phyloP scores from a whole-genome alignment of 2,797 vertebrate species.

The Lepidocolaptes lacrymiger region DNA sequence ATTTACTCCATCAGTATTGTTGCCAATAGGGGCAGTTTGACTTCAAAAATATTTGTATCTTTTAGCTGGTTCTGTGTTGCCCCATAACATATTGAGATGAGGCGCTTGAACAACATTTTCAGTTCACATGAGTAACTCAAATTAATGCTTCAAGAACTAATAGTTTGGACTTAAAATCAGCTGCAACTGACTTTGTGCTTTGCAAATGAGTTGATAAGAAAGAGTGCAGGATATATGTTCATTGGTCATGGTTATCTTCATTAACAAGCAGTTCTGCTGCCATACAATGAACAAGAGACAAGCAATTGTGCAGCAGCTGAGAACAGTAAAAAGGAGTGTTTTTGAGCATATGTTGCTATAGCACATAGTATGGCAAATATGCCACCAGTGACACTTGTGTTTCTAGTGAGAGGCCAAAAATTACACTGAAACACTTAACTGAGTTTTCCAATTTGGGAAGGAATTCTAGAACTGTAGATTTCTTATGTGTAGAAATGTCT shows the following conservation, averaged over 20 bases:
- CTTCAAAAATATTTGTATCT: background rate
- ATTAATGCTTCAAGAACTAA: background rate
- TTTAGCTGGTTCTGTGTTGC: background rate
- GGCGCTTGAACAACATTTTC: background rate
- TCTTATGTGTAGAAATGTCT: background rate
- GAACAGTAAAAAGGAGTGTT: background rate
- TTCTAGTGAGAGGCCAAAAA: slow-evolving; percentile 7
- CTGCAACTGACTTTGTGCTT: background rate
- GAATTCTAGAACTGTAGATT: background rate
- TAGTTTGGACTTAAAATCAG: background rate
- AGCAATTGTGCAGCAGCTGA: background rate
- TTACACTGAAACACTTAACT: background rate
- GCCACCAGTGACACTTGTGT: background rate
- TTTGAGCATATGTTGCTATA: background rate
- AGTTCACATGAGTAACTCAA: background rate
- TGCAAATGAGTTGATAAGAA: background rate
- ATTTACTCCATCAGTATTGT: background rate
- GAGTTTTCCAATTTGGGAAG: background rate
- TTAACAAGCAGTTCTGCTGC: background rate
- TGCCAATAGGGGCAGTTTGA: background rate
- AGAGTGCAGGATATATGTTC: background rate
- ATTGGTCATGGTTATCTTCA: background rate
- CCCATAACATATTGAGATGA: background rate
- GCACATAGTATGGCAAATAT: background rate
- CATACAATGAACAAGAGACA: background rate